Evolutionary conservation across 2,797 vertebrate species (phyloP).

Genomic region (Clarias platycephalus): DNA sequence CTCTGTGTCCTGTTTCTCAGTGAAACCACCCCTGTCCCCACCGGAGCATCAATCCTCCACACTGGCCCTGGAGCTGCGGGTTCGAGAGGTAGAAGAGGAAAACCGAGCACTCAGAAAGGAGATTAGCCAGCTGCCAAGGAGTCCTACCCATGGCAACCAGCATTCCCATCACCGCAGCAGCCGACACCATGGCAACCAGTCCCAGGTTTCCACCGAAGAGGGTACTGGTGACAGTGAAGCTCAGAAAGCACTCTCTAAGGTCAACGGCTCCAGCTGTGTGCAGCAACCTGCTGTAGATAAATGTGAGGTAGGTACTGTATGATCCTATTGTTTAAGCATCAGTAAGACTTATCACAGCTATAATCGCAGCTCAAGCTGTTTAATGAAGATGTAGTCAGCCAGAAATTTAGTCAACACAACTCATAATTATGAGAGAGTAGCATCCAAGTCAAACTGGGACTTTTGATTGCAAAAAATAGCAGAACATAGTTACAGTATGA

Average conservation of each 20-base stretch:
- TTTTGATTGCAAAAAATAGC: too few species aligned
- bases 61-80: slow-evolving; percentile 82
- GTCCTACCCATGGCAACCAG: slow-evolving; percentile 56
- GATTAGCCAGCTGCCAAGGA: slow-evolving; percentile 81
- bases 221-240: slow-evolving; percentile 91
- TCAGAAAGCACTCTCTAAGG: slow-evolving; percentile 76
- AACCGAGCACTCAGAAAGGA: slow-evolving; percentile 86
- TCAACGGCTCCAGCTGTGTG: slow-evolving; percentile 89
- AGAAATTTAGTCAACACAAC: background rate
- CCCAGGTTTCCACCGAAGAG: slow-evolving; percentile 88
- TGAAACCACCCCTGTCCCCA: slow-evolving; percentile 87
- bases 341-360: too few species aligned
- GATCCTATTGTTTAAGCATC: background rate
- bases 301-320: slow-evolving; percentile 84
- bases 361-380: background rate
- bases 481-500: too few species aligned
- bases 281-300: slow-evolving; percentile 93
- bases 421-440: background rate
- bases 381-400: background rate
- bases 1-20: slow-evolving; percentile 68
- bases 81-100: slow-evolving; percentile 93
- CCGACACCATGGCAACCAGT: slow-evolving; percentile 76
- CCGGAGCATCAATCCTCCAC: slow-evolving; percentile 84
- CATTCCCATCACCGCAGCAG: slow-evolving; percentile 38
- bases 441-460: too few species aligned